Evolutionary conservation across 2,888 invertebrate genomes (phyloP), one percentile per base, ranked within the genome.

Genomic region (Cataglyphis livida): DNA sequence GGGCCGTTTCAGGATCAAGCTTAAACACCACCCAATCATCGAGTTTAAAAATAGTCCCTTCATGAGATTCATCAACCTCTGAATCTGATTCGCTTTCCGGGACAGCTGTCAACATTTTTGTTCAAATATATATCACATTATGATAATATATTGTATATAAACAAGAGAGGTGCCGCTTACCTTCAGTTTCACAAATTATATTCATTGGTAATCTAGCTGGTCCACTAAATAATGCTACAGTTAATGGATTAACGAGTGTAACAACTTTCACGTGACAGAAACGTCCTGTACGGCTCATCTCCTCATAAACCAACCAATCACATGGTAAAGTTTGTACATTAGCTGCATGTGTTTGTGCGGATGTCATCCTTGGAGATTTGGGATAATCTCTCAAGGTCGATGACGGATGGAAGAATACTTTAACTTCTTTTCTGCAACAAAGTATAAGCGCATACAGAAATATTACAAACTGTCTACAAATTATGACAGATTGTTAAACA

Each of bases 241-340:
- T 97, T 25, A 98, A 93, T 0, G 98, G 97, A 12, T 98, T 97
- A 0, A 99, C 96, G 9, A 98, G 94, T 0, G 99, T 98, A 83
- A 97, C 97, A 88, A 97, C 97, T 64, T 97, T 96, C 1, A 98
- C 96, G 92, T 97, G 96, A 84, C 97, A 97, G 75, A 96, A 95
- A 25, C 96, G 95, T 0, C 97, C 96, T 0, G 96, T 95, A 64
- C 97, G 96, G 0, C 97, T 97, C 94, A 98, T 97, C 94, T 98
- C 98, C 92, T 98, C 98, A 92, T 97, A 99, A 15, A 98, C 95
- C 21, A 98, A 95, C 98, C 98, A 99, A 91, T 98, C 97, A 15
- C 97, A 96, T 0, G 97, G 97, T 71, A 98, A 93, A 61, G 92
- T 92, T 64, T 94, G 93, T 0, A 96, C 94, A 57, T 94, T 93